Evolutionary conservation across 2,888 invertebrate species (phyloP), one percentile per base, ranked within the genome.

Genomic region (Cephus runcator): DNA sequence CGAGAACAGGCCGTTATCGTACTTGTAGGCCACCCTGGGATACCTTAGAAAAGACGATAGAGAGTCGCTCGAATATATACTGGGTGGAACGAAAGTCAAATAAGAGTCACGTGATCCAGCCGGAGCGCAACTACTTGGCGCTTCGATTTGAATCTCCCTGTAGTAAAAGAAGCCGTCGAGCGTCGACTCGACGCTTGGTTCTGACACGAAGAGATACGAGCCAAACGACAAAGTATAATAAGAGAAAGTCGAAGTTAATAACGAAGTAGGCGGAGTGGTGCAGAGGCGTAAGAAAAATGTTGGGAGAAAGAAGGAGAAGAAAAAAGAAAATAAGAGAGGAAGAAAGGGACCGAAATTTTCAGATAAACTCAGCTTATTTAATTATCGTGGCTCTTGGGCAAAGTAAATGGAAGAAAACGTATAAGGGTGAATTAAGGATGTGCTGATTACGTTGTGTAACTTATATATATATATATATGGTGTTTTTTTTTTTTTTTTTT

Each of bases 371-470:
- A 80, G 87, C 84, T 85, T 86, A 83, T 86, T 87, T 86, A 87
- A 87, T 87, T 87, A 85, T 84, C 85, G 82, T 84, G 81, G 83
- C 79, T 81, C 83, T 86, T 87, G 84, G 82, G 85, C 78, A 82
- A 85, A 85, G 83, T 83, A 85, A 87, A 87, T 84, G 83, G 82
- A 83, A 83, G 6, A 56, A 56, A 56, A 81, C 81, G 78, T 80
- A 75, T 80, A 79, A 79, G 78, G 79, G 84, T 82, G 85, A 87
- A 87, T 86, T 87, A 85, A 84, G 85, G 85, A 87, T 79, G 80
- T 80, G 83, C 87, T 88, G 87, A 87, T 87, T 88, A 87, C 83
- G 34, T 73, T 56, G 40, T 34, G 23, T 23, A 56, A 56, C 9
- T 23, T 23, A 9, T 56, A 56, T 23, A 23, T 9, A 23, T 23